Evolutionary conservation across 2,888 invertebrate species (phyloP).

Genomic region (Polymixis lichenea): DNA sequence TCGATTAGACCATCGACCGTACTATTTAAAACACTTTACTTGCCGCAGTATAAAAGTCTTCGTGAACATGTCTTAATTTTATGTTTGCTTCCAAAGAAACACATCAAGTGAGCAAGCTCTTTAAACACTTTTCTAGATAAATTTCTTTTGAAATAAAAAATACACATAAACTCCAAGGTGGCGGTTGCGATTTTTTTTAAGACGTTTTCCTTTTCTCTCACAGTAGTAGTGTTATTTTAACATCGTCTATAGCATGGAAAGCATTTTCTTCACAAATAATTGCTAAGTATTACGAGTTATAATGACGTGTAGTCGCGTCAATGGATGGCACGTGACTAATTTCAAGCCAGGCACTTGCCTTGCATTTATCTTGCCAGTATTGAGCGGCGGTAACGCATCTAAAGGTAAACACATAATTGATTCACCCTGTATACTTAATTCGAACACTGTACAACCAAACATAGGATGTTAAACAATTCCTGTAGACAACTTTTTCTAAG

Average conservation of each 20-base stretch:
- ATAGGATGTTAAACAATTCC: background rate
- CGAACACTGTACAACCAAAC: background rate
- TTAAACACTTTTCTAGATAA: background rate
- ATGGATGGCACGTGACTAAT: too few relatives aligned
- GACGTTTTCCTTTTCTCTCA: too few relatives aligned
- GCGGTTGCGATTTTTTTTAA: too few relatives aligned
- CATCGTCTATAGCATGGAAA: too few relatives aligned
- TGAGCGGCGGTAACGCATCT: too few relatives aligned
- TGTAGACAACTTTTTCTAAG: background rate
- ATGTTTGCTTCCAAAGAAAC: background rate
- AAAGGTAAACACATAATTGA: too few relatives aligned
- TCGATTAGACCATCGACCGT: background rate
- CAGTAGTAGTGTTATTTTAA: too few relatives aligned
- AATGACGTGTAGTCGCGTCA: too few relatives aligned
- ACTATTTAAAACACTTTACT: background rate
- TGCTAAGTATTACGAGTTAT: too few relatives aligned
- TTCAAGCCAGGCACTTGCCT: too few relatives aligned
- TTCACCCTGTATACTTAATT: background rate
- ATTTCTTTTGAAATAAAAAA: background rate
- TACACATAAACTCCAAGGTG: background rate
- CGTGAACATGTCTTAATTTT: background rate
- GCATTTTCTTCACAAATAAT: background rate
- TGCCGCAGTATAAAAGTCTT: background rate
- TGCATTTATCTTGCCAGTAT: too few relatives aligned
- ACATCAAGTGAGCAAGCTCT: background rate